These are phyloP conservation scores for Helostoma temminkii DNA, from an alignment of 2,797 vertebrate species.

Conservation along the genomic window DNA sequence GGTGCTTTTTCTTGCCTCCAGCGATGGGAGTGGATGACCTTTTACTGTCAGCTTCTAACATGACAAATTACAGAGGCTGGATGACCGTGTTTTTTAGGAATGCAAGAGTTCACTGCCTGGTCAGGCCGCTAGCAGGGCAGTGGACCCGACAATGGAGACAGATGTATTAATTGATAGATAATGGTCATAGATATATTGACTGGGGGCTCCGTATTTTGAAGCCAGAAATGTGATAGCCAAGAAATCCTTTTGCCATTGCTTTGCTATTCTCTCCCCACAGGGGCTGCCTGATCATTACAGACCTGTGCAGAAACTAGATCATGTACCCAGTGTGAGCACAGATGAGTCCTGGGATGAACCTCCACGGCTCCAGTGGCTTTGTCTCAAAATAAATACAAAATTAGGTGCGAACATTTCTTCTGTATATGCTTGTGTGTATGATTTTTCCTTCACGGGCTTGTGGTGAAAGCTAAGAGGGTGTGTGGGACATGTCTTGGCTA, in stretches of 20 bases:
- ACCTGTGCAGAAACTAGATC: slow-evolving; percentile 70
- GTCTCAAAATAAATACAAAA: slow-evolving; percentile 70
- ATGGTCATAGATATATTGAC: slow-evolving; percentile 81
- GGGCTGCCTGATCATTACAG: slow-evolving; percentile 47
- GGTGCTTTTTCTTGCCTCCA: slow-evolving; percentile 85
- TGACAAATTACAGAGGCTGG: slow-evolving; percentile 88
- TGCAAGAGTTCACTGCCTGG: slow-evolving; percentile 87
- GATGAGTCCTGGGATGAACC: slow-evolving; percentile 59
- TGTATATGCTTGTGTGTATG: slow-evolving; percentile 23
- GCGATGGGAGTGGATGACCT: slow-evolving; percentile 89
- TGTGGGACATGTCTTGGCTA: slow-evolving; percentile 72
- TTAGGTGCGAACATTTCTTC: slow-evolving; percentile 65
- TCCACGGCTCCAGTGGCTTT: slow-evolving; percentile 62
- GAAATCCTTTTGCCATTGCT: slow-evolving; percentile 71
- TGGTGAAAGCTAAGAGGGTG: slow-evolving; percentile 60
- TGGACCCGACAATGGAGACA: slow-evolving; percentile 82
- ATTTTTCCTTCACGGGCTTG: slow-evolving; percentile 28
- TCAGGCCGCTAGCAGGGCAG: slow-evolving; percentile 84
- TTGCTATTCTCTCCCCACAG: slow-evolving; percentile 51
- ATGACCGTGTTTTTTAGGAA: slow-evolving; percentile 89
- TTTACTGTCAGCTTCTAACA: slow-evolving; percentile 89
- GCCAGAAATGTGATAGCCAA: slow-evolving; percentile 74
- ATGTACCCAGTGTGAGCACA: slow-evolving; percentile 62
- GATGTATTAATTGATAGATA: slow-evolving; percentile 89
- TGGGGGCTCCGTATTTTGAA: slow-evolving; percentile 66